Base-by-base conservation (phyloP, 2,113 vertebrate genomes). In the Probosciger aterrimus region DNA sequence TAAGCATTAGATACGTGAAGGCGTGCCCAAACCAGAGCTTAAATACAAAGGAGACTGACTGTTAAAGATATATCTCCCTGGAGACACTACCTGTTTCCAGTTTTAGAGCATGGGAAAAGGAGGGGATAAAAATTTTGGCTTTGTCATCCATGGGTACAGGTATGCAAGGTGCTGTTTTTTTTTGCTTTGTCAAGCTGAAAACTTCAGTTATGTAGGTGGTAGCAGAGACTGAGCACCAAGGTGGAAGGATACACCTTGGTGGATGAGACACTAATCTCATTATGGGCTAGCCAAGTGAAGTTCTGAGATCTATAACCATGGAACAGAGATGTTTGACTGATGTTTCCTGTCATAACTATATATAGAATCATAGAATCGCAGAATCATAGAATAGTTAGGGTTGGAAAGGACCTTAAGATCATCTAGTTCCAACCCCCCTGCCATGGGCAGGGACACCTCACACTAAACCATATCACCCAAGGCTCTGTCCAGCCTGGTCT, bases 231-330 rank as follows among this genome's bases (percentile, higher is more conserved):
- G 53, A 84, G 11, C 49, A 88, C 11, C 8, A 18, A 22, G 16
- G 9, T 47, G 20, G 28, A 65, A 44, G 14, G 39, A 55, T 33
- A 28, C 14, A 41, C 6, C 8, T 22, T 57, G 5, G 7, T 65
- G 28, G 25, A 67, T 2, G 3, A 31, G 24, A 55, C 0, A 0
- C 2, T 14, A 33, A 4, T 10, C 59, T 43, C 2, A 0, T 8
- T 16, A 33, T 6, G 14, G 18, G 14, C 27, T 27, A 33, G 15
- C 5, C 25, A 44, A 57, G 18, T 50, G 27, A 75, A 75, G n/a
- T 41, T 62, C 25, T 78, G 52, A 41, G 8, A 37, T 44, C 6
- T 67, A 39, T 41, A 20, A 86, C 9, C 27, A 15, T 35, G 41
- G 78, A 46, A 11, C 6, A 63, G 46, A 74, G 47, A 55, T 14